Base-by-base conservation (phyloP, 2,888 invertebrate species). In the Chelonus formosanus region DNA sequence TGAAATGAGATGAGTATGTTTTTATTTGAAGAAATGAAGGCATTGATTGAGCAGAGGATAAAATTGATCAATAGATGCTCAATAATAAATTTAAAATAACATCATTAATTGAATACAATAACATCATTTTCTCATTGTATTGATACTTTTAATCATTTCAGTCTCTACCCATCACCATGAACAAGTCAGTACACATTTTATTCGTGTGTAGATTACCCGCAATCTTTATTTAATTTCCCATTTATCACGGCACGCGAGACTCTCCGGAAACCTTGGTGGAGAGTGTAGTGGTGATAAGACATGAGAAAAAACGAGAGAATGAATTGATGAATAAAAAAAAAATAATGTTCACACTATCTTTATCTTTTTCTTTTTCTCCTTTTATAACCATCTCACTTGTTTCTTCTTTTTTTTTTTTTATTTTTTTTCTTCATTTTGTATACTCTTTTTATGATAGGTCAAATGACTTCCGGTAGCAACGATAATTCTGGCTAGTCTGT, bases 401-500 rank as follows among this genome's bases (percentile, higher is more conserved):
- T n/a, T 2, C 2, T 20, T 48, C n/a, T 47, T 3, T 47, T 47
- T n/a, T 7, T 47, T 3, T 8, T 1, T 5, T 40, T 40, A 40
- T 40, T 5, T 5, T 5, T 40, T 5, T 40, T 40, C 20, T 32
- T 35, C 35, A 31, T 47, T 59, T 47, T 32, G 34, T 34, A 35
- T 57, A 62, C 47, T 62, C 50, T 40, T 40, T 40, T 40, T 40
- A 40, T 6, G 40, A 67, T 47, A 58, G 62, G 57, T 62, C 57
- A 67, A 48, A 58, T 45, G 48, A 67, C 58, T 62, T 67, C 67
- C 67, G 67, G 45, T 63, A 47, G 50, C 58, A 35, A 57, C 54
- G 62, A 63, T 63, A 67, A 67, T 67, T 67, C 58, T 52, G 54
- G 55, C 58, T 50, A 61, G 67, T 63, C 67, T 67, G 62, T 57